Evolutionary conservation across 2,888 invertebrate species (phyloP), one percentile per base, ranked within the genome.

Genomic region (Drosophila hawaiiensis): DNA sequence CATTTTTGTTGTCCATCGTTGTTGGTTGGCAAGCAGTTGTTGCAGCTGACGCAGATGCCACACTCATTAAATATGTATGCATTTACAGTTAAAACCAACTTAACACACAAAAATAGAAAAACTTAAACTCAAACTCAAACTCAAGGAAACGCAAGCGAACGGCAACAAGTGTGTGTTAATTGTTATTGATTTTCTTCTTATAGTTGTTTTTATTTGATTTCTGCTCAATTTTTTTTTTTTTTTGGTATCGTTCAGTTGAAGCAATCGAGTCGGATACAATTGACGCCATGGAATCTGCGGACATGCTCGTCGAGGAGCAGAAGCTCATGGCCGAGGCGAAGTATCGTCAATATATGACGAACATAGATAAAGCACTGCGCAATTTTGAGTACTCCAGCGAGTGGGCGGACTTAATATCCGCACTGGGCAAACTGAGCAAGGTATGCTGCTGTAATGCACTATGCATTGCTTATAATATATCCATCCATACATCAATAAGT

Each of bases 371-470:
- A 93, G 97, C 97, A 22, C 94, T 98, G 75, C 97, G 97, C 92
- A 97, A 96, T 93, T 98, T 98, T 94, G 98, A 98, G 91, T 97
- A 97, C 91, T 97, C 98, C n/a, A 97, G 97, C 86, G 98, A 98
- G 95, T 98, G 98, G 98, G 97, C 98, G 66, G 98, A 98, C 94
- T 94, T 98, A 61, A 98, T 98, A 89, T 96, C 97, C 64, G 97
- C 98, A 7, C 94, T 98, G 39, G 97, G 97, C 59, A 98, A 98
- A 94, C 94, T 98, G 41, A 97, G 97, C 93, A 98, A 98, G 95
- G 98, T 97, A 94, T 82, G 52, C 53, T 28, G 31, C 1, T n/a
- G 10, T 41, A 29, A 22, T 22, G 29, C 29, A 58, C 25, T 25
- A 25, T 47, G 25, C 22, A 22, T 14, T 43, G 22, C 2, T 43